phyloP scores from a whole-genome alignment of 2,113 vertebrate species.

The Pseudopipra pipra region DNA sequence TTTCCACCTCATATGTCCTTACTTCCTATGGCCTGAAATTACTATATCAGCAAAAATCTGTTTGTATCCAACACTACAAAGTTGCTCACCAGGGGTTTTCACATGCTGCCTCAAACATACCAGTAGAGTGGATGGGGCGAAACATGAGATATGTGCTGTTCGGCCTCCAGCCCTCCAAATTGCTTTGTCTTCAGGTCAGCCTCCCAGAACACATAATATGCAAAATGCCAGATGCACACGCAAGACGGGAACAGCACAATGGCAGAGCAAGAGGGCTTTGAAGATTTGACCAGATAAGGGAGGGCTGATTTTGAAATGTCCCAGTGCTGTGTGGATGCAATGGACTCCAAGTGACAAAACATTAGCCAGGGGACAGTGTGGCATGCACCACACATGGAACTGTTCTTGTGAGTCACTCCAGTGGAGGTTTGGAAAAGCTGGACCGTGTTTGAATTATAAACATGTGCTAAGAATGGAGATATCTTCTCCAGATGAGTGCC shows the following conservation, averaged over 20 bases:
- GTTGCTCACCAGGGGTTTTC: not conserved
- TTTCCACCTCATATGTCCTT: not conserved
- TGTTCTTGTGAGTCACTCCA: not conserved
- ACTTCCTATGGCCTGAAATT: not conserved
- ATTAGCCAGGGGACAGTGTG: not conserved
- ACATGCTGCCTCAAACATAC: not conserved
- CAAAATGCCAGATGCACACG: not conserved
- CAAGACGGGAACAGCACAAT: not conserved
- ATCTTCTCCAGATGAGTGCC: not conserved
- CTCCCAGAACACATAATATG: not conserved
- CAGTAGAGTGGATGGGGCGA: not conserved
- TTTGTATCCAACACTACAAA: not conserved
- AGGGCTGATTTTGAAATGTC: not conserved
- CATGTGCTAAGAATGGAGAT: not conserved
- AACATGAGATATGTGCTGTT: not conserved
- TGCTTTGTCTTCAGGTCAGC: not conserved
- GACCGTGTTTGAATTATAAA: not conserved
- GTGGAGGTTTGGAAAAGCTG: not conserved
- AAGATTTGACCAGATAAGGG: not conserved
- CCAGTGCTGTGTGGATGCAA: not conserved
- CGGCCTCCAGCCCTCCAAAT: not conserved
- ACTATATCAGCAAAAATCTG: not conserved
- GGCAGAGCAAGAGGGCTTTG: not conserved
- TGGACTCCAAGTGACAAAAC: not conserved
- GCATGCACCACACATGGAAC: fast-evolving